phyloP scores from a whole-genome alignment of 2,113 vertebrate species.

The Clarias gariepinus region DNA sequence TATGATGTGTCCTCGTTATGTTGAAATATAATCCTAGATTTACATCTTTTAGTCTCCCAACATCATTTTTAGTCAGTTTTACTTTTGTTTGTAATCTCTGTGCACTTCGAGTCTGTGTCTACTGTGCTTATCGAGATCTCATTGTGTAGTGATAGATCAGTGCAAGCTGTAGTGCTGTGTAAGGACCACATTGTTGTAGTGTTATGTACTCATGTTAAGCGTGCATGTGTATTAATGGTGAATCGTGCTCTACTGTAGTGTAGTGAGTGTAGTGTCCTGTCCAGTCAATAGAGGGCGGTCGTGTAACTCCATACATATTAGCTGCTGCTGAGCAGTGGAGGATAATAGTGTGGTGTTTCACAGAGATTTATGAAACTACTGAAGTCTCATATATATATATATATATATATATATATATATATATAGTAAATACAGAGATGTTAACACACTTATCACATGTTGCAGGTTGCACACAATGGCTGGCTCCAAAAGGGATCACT shows the following conservation, averaged over 20 bases:
- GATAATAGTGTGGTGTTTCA: constrained; percentile 15
- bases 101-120: constrained; percentile 4
- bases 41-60: constrained; percentile 2
- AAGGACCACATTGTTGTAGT: neutral
- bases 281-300: constrained; percentile 59
- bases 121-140: constrained; percentile 2
- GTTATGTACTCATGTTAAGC: neutral
- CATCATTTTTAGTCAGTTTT: neutral
- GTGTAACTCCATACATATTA: constrained; percentile 38
- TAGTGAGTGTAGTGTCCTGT: constrained; percentile 48
- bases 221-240: constrained; percentile 26
- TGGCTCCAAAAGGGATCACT: constrained; percentile 23
- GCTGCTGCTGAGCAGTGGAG: constrained; percentile 37
- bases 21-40: constrained; percentile 19
- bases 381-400: constrained; percentile 1
- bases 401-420: neutral
- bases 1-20: constrained; percentile 29
- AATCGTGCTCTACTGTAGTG: neutral
- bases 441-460: neutral
- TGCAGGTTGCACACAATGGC: constrained; percentile 1
- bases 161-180: constrained; percentile 9
- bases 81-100: neutral
- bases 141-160: constrained; percentile 15
- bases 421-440: constrained; percentile 40
- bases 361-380: constrained; percentile 18